phyloP scores from a whole-genome alignment of 2,888 invertebrate genomes.

The Linhomoeus sp. region DNA sequence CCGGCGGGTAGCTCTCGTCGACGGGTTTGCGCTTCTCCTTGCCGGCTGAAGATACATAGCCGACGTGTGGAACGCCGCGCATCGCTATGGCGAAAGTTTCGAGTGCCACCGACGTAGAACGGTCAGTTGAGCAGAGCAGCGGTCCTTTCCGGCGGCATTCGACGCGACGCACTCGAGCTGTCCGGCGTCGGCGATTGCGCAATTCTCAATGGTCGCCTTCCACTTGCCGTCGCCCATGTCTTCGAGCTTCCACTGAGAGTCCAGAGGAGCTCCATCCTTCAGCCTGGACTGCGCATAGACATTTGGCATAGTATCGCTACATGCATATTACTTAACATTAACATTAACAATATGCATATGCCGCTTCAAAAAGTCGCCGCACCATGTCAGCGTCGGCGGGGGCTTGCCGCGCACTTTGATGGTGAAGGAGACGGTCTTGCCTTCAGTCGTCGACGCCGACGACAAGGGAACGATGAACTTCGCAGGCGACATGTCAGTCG shows the following conservation, averaged over 20 bases:
- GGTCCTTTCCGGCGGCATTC: conserved; percentile 56
- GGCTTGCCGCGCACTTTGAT: conserved; percentile 31
- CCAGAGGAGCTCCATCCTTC: too few relatives aligned
- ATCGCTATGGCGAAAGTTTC: not conserved
- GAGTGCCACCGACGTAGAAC: conserved; percentile 39
- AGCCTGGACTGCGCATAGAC: not conserved
- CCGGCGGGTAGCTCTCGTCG: conserved; percentile 41
- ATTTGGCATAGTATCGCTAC: not conserved
- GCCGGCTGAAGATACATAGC: not conserved
- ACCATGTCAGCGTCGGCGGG: conserved; percentile 33
- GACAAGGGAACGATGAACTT: conserved; percentile 28
- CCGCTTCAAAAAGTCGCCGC: too few relatives aligned
- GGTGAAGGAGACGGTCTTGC: conserved; percentile 43
- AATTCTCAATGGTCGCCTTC: conserved; percentile 58
- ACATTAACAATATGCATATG: too few relatives aligned
- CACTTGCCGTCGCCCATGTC: conserved; percentile 45
- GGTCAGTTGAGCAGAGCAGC: conserved; percentile 49
- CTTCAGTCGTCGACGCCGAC: conserved; percentile 37
- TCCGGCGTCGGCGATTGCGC: conserved; percentile 47
- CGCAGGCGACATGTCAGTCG: conserved; percentile 12
- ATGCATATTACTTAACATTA: not conserved
- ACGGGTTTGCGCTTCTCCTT: conserved; percentile 9
- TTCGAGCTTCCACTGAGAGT: conserved; percentile 22
- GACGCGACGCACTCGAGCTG: conserved; percentile 38
- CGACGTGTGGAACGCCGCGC: too few relatives aligned